A percentile compares a stretch with the other conserved stretches of the same genome.
Evolutionary conservation across 2,888 invertebrate genomes (phyloP).

Genomic region (Apoda limacodes): DNA sequence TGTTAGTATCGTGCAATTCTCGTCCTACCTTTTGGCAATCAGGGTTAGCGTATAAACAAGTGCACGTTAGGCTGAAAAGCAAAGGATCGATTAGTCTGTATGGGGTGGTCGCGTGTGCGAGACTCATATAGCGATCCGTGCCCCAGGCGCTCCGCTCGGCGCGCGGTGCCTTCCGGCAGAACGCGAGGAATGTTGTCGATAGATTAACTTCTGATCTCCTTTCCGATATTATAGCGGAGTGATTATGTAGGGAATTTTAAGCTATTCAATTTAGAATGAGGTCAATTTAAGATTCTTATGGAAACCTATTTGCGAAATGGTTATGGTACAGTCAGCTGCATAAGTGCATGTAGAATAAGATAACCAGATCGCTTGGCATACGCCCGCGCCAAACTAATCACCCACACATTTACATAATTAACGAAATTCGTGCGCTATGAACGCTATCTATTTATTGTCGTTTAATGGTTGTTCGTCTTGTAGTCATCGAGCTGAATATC

Average conservation of each 20-base stretch:
- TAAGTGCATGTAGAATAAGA: conserved; percentile 29
- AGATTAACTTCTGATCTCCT: conserved; percentile 70
- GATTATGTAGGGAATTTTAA: conserved; percentile 66
- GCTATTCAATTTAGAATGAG: conserved; percentile 61
- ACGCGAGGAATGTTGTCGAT: conserved; percentile 68
- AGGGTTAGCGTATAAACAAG: too few species aligned
- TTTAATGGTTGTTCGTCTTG: too few species aligned
- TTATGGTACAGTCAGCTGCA: conserved; percentile 14
- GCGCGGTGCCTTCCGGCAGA: conserved; percentile 63
- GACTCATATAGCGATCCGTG: conserved; percentile 27
- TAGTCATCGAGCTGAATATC: too few species aligned
- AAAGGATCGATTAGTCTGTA: conserved; percentile 51
- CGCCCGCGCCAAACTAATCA: too few species aligned
- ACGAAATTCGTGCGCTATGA: too few species aligned
- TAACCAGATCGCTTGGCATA: conserved; percentile 8
- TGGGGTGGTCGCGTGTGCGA: conserved; percentile 48
- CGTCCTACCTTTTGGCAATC: too few species aligned
- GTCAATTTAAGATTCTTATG: conserved; percentile 31
- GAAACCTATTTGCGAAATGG: conserved; percentile 24
- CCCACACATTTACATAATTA: too few species aligned
- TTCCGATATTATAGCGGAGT: conserved; percentile 64
- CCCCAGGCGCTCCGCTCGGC: conserved; percentile 23
- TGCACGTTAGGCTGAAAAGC: conserved; percentile 42
- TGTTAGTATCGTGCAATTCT: too few species aligned
- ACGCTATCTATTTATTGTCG: too few species aligned